Base-by-base conservation (phyloP, 2,113 vertebrate genomes). In the Protobothrops flavoviridis region DNA sequence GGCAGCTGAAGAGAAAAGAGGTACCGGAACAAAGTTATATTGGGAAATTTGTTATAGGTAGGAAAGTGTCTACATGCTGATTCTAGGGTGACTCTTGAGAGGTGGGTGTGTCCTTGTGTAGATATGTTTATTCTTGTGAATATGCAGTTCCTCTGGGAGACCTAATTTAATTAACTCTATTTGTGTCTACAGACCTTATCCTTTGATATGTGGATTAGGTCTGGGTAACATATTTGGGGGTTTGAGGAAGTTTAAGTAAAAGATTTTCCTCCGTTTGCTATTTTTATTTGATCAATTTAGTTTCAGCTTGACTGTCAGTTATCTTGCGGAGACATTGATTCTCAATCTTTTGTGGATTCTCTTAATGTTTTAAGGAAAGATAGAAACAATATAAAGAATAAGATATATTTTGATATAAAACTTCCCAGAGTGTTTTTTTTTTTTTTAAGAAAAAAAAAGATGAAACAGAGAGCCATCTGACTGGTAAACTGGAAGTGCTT, bases 401-500 rank as follows among this genome's bases (percentile, higher is more conserved):
- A 69, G 29, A 69, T 69, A 69, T 17, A 69, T 69, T 69, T 69
- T 69, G 29, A 69, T 69, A 15, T 17, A 69, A 69, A 69, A n/a
- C 59, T 29, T 64, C 59, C 59, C 61, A 69, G 29, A 21, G 29
- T 33, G 48, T 1, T 50, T 5, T 33, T 74, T 12, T 64, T 20
- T 39, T n/a, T 69, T 20, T 33, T 7, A 7, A 33, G 2, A 0
- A 20, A 74, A n/a, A 33, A 39, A 39, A 39, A 3, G 74, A 43
- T 81, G 74, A 39, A 43, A 81, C 33, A 39, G 48, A 90, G 74
- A 94, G 52, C n/a, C 92, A 56, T 90, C 64, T 61, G 24, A 45
- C 33, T 89, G 61, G 43, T 24, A 94, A 52, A 59, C 94, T 89
- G 15, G 88, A 20, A 85, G 8, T 55, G 87, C 94, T 50, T 86